Conservation (phyloP, 2,888 invertebrate genomes). For the Myopa testacea region DNA sequence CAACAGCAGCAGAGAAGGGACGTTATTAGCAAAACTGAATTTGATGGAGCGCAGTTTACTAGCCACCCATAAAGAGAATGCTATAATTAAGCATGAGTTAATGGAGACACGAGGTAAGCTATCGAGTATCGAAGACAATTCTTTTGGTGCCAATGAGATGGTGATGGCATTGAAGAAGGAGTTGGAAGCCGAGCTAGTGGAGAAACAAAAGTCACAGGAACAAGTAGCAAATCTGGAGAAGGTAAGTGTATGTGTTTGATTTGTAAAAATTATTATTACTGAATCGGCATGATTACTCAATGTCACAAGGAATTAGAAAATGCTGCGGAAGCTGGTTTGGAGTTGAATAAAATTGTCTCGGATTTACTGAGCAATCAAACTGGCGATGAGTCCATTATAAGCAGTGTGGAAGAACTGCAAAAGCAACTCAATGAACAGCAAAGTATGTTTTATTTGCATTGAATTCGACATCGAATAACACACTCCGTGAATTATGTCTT, state of each 20-base stretch:
- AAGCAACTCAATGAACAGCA: constrained; percentile 76
- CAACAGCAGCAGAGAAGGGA: constrained; percentile 78
- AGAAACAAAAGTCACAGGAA: constrained; percentile 73
- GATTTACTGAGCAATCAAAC: constrained; percentile 78
- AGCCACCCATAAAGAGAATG: constrained; percentile 74
- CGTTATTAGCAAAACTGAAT: constrained; percentile 77
- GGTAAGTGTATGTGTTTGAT: constrained; percentile 60
- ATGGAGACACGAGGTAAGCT: constrained; percentile 72
- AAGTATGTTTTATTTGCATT: constrained; percentile 55
- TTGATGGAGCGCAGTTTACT: constrained; percentile 74
- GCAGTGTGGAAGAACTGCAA: constrained; percentile 76
- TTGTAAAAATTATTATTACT: background rate
- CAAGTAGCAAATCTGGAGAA: constrained; percentile 77
- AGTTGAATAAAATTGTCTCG: constrained; percentile 77
- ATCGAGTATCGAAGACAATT: constrained; percentile 77
- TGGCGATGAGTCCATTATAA: constrained; percentile 74
- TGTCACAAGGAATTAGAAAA: constrained; percentile 76
- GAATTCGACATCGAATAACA: background rate
- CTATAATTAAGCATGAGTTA: constrained; percentile 75
- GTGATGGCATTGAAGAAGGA: constrained; percentile 76
- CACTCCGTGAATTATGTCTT: constrained; percentile 14
- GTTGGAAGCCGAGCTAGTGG: constrained; percentile 71
- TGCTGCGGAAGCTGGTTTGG: constrained; percentile 83
- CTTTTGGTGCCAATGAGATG: constrained; percentile 80
- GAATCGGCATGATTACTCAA: constrained; percentile 6